A percentile compares a stretch with the other conserved stretches of the same genome.
Evolutionary conservation across 2,113 vertebrate species (phyloP).

Genomic region (Zapornia atra): DNA sequence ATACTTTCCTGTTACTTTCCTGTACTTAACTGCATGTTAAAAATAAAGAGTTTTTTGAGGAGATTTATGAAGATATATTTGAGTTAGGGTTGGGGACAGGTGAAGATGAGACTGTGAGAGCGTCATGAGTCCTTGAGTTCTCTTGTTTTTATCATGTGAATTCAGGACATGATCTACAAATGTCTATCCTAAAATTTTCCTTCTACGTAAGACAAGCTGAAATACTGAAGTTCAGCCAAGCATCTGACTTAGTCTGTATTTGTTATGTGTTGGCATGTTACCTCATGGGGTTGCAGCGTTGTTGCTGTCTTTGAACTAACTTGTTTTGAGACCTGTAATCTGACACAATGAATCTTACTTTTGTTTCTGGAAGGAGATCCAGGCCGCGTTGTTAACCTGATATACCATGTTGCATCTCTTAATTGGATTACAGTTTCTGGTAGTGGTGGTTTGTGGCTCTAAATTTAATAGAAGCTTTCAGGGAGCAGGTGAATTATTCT

Average conservation of each 20-base stretch:
- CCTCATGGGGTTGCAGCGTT: not conserved
- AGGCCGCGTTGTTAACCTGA: not conserved
- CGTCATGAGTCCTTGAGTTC: not conserved
- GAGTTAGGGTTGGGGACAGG: not conserved
- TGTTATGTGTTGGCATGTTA: not conserved
- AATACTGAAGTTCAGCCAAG: not conserved
- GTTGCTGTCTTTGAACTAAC: not conserved
- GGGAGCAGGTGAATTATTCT: not conserved
- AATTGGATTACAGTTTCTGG: not conserved
- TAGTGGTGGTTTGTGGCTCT: not conserved
- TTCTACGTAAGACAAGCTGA: not conserved
- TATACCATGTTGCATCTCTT: not conserved
- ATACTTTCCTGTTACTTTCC: not conserved
- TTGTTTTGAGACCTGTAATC: not conserved
- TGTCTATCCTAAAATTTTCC: not conserved
- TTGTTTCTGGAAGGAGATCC: not conserved
- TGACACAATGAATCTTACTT: rapidly evolving
- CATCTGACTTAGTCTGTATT: not conserved
- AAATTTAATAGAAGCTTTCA: not conserved
- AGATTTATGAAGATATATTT: not conserved
- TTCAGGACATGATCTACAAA: not conserved
- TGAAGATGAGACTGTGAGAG: not conserved
- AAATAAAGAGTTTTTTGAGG: not conserved
- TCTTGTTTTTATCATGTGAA: not conserved
- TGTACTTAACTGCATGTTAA: not conserved